Conservation (phyloP, 1,140 invertebrate genomes). For the Aradophagus sp. region DNA sequence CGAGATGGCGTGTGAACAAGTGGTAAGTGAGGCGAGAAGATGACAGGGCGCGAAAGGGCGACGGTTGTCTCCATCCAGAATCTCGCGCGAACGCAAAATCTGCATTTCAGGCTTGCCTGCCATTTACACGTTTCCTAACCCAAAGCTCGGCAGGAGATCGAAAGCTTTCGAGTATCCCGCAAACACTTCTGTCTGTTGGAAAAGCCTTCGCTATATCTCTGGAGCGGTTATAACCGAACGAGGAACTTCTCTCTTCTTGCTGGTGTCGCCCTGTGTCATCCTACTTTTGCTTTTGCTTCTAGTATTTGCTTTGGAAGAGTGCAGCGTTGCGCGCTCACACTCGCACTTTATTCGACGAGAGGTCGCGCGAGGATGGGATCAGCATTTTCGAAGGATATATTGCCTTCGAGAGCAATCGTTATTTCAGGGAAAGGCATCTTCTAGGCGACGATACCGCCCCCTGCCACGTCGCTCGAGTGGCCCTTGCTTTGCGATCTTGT, state of each 20-base stretch:
- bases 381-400: slow-evolving; percentile 67
- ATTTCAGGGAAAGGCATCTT: slow-evolving; percentile 56
- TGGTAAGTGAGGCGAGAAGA: slow-evolving; percentile 59
- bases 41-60: slow-evolving; percentile 41
- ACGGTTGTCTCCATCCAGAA: slow-evolving; percentile 38
- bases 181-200: slow-evolving; percentile 65
- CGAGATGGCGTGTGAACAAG: slow-evolving; percentile 48
- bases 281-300: slow-evolving; percentile 68
- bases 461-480: slow-evolving; percentile 19
- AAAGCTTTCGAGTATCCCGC: slow-evolving; percentile 74
- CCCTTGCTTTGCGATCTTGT: slow-evolving; percentile 11
- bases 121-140: slow-evolving; percentile 54
- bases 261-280: slow-evolving; percentile 59
- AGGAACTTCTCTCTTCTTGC: slow-evolving; percentile 50
- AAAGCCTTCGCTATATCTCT: slow-evolving; percentile 55
- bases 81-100: slow-evolving; percentile 68
- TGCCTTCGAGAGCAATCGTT: slow-evolving; percentile 61
- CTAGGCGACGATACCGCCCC: slow-evolving; percentile 1
- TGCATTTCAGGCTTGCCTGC: slow-evolving; percentile 72
- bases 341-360: slow-evolving; percentile 66
- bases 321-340: slow-evolving; percentile 59
- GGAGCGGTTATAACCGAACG: slow-evolving; percentile 30
- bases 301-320: slow-evolving; percentile 69
- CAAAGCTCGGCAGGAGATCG: slow-evolving; percentile 54
- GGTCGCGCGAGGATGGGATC: slow-evolving; percentile 59